Evolutionary conservation across 2,888 invertebrate species (phyloP), one percentile per base, ranked within the genome.

Genomic region (Cataglyphis rosenhaueri): DNA sequence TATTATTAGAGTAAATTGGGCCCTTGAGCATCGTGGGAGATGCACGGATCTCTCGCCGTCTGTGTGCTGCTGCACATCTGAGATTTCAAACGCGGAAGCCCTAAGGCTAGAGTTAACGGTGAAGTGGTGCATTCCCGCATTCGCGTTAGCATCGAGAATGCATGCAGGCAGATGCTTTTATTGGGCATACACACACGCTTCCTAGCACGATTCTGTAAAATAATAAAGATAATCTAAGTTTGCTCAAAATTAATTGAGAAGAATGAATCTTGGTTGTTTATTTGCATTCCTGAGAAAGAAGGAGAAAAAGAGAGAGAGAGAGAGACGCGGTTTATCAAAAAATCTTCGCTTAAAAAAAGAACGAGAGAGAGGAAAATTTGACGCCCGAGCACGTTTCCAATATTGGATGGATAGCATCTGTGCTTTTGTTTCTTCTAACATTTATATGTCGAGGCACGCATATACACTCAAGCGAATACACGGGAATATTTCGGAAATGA

Each of bases 11-110:
- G 12, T 12, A 41, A 3, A 41, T 12, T 12, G 12, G 41, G 12
- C 41, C 12, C 41, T 41, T 12, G 12, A 89, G 76, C 81, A 84
- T 61, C 84, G 87, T 86, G 86, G 82, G 88, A 90, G 89, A 88
- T 89, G 87, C 88, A 86, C 89, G 48, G n/a, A 88, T 88, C 86
- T 86, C 85, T 88, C 85, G 71, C 68, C 76, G 85, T 83, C 84
- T 78, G 85, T 76, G 82, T 73, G 75, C 29, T 65, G 70, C 83
- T 85, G 70, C 84, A 38, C 71, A 64, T 71, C 85, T 82, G 88
- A 86, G 89, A 91, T 90, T 78, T 89, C 91, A 91, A 92, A 93
- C 92, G 89, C 92, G 93, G 92, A 93, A 92, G 92, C 92, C 93
- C 91, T 86, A 86, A 91, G 92, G 92, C 91, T 86, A 81, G 79